Evolutionary conservation across 2,113 vertebrate genomes (phyloP), one percentile per base, ranked within the genome.

Genomic region (Osmerus eperlanus): DNA sequence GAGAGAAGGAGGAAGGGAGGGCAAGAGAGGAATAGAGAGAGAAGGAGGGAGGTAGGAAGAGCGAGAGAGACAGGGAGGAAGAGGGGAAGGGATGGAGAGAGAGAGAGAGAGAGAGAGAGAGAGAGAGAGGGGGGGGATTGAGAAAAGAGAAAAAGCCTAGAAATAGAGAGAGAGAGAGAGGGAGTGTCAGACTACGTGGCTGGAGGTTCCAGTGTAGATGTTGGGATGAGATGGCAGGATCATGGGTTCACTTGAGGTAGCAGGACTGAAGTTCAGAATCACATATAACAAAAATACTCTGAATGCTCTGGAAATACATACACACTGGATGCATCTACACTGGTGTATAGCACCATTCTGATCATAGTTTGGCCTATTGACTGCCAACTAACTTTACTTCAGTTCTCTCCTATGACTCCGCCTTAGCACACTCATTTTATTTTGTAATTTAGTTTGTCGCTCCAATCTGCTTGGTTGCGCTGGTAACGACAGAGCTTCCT

Each of bases 151-250:
- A n/a, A n/a, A n/a, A n/a, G n/a, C n/a, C n/a, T n/a, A 72, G 55
- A 68, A 32, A 47, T 29, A n/a, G 9, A 36, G 52, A 71, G 36
- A n/a, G n/a, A n/a, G 58, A 68, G 23, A 66, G 60, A 81, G 79
- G 78, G 71, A 71, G 74, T 76, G 79, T 83, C 81, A 90, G 90
- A 89, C 89, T 74, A 93, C 92, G 92, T 93, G 92, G 91, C 92
- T 92, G 83, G 71, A 88, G 86, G 83, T 77, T 81, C 78, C 80
- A 73, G 65, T 75, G 80, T 66, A 78, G 73, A 70, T 70, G 63
- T 75, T 82, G 81, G 6, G 82, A 88, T 32, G 71, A 19, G 76
- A 78, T 70, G 77, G 65, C 23, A 75, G 67, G 64, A 83, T 59
- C 61, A 63, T 56, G 84, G 82, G 90, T 89, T 91, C 85, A 90